Base-by-base conservation (phyloP, 2,797 vertebrate species). In the Cheirogaleus major region DNA sequence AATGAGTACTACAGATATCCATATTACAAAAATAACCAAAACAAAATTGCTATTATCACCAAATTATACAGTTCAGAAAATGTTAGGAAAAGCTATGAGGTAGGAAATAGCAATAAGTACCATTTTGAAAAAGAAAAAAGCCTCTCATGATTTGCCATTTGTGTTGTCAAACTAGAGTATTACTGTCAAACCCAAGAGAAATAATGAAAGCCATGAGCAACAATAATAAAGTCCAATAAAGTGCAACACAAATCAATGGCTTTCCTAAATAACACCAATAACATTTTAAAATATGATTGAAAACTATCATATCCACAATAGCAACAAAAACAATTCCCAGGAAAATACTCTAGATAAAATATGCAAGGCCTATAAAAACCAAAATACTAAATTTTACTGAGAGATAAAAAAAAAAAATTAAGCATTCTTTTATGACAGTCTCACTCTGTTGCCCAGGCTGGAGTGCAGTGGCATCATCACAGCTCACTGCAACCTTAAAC, bases 331-430 rank as follows among this genome's bases (percentile, higher is more conserved):
- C 18, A 92, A 91, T 84, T 72, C 7, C n/a, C n/a, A 65, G 0
- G 7, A 91, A 96, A 96, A 89, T 76, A 27, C 38, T 65, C 69
- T 86, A 92, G 30, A 79, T 50, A 59, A 95, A 95, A 84, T 84
- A 5, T 67, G 32, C 30, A 79, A 25, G 23, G 63, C 41, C 17
- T 72, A 88, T 15, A 75, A 88, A 92, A 93, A 48, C 4, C 55
- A 69, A 93, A 96, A 70, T 48, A 84, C 25, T 78, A 89, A 87
- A 84, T 75, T 79, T 57, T 93, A 91, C 35, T 88, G 35, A 32
- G 5, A 93, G 43, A 80, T 25, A 38, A 38, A 38, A 38, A 38
- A 38, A 38, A 38, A 38, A 38, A 38, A 38, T 38, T 38, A 38
- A 38, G 38, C 38, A 38, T 38, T 38, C 38, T 38, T 38, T 38